Evolutionary conservation across 2,888 invertebrate genomes (phyloP), one percentile per base, ranked within the genome.

Genomic region (Drosophila differens): DNA sequence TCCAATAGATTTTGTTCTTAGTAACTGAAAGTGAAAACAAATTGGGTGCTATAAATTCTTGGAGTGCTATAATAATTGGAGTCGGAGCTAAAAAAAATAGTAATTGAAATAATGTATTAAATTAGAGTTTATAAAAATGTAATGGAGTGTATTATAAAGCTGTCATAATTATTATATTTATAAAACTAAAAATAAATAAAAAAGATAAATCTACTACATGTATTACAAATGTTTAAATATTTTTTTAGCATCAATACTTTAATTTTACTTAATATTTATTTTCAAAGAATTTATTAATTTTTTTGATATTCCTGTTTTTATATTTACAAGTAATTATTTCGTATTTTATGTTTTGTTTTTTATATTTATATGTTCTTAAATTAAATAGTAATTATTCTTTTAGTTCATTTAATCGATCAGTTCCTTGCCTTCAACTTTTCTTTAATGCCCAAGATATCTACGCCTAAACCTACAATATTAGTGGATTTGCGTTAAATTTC

Each of bases 11-110:
- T 39, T 39, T 25, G 32, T 66, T 41, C 39, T 63, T n/a, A 71
- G 30, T 33, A 35, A 62, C 25, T 60, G 19, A 71, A 70, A 35
- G 35, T 32, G 39, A 28, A 49, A 49, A 39, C 58, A 55, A 68
- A 70, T 70, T 70, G 22, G 14, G 6, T 28, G 44, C 25, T 25
- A 47, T 28, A 39, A 54, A 14, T 54, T 30, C 9, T 32, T 6
- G 25, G 16, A 25, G n/a, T n/a, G n/a, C n/a, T n/a, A n/a, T n/a
- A 25, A 25, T 25, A 16, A 25, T 47, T 22, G 4, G 9, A 16
- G 14, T 16, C 7, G 2, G 7, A 47, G 7, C 4, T 25, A 16
- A 22, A 4, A 16, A n/a, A 22, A 22, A 47, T n/a, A 10, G 10
- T 10, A n/a, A 12, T 41, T 0, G 9, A n/a, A n/a, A 41, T n/a